Conservation (phyloP, 2,113 vertebrate species). For the Centropus bengalensis region DNA sequence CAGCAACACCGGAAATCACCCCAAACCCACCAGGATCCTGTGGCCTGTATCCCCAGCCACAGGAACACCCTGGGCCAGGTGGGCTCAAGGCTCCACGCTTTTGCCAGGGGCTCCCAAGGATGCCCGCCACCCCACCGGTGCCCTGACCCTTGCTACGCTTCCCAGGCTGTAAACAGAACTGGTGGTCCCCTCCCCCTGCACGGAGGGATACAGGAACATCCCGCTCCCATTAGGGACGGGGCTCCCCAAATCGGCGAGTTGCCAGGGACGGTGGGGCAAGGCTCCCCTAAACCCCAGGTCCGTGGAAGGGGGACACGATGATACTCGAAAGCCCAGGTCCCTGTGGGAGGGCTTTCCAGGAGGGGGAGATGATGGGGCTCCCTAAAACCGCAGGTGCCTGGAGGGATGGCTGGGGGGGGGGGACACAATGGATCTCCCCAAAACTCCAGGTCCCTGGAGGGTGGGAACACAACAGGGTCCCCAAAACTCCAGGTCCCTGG, state of each 20-base stretch:
- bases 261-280: too few relatives aligned
- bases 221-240: not conserved
- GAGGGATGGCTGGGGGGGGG: too few relatives aligned
- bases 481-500: too few relatives aligned
- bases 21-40: too few relatives aligned
- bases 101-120: not conserved
- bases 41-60: not conserved
- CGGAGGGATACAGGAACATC: not conserved
- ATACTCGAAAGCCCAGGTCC: too few relatives aligned
- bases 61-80: not conserved
- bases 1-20: not conserved
- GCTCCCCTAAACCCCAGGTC: too few relatives aligned
- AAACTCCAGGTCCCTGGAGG: not conserved
- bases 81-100: not conserved
- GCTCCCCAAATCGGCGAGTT: not conserved
- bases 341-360: too few relatives aligned
- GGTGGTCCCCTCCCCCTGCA: not conserved
- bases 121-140: not conserved
- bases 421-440: too few relatives aligned
- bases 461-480: too few relatives aligned
- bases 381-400: not conserved
- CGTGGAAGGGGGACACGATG: too few relatives aligned
- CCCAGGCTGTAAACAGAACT: constrained; percentile 1
- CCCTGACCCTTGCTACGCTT: not conserved
- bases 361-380: not conserved